A percentile compares a stretch with the other conserved stretches of the same genome.
These are phyloP conservation scores for Manis crassicaudata DNA, from an alignment of 2,797 vertebrate genomes.

Conservation along the genomic window DNA sequence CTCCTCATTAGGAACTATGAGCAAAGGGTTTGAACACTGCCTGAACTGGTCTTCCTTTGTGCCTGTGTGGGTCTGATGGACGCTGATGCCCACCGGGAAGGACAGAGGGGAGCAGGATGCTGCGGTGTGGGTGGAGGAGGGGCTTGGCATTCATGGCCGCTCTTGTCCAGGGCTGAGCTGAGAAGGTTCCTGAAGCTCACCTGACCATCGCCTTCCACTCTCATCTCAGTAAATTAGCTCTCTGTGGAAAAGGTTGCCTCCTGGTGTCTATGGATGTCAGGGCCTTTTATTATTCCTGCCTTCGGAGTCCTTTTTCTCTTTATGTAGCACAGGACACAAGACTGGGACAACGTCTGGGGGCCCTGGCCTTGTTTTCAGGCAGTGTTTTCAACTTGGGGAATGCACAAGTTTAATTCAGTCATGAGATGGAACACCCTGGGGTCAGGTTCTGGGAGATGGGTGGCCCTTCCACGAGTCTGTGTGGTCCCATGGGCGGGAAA, in stretches of 20 bases:
- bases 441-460: neutral
- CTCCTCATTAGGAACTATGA: neutral
- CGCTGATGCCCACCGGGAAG: conserved; percentile 60
- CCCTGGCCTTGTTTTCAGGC: neutral
- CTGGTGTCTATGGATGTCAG: conserved; percentile 74
- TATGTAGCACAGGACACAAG: neutral
- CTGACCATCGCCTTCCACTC: conserved; percentile 73
- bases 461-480: neutral
- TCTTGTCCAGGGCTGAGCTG: conserved; percentile 53
- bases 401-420: neutral
- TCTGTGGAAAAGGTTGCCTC: conserved; percentile 74
- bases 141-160: conserved; percentile 60
- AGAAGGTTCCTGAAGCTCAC: neutral
- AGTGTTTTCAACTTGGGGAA: neutral
- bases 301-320: neutral
- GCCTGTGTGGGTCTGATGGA: neutral
- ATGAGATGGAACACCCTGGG: rapidly evolving
- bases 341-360: neutral
- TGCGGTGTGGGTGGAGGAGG: conserved; percentile 61
- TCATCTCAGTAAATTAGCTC: conserved; percentile 79
- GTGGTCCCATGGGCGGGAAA: neutral
- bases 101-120: conserved; percentile 42
- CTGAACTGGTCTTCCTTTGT: neutral
- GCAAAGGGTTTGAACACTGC: neutral
- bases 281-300: conserved; percentile 63